Evolutionary conservation across 2,888 invertebrate species (phyloP).

Genomic region (Prosopocoilus inquinatus): DNA sequence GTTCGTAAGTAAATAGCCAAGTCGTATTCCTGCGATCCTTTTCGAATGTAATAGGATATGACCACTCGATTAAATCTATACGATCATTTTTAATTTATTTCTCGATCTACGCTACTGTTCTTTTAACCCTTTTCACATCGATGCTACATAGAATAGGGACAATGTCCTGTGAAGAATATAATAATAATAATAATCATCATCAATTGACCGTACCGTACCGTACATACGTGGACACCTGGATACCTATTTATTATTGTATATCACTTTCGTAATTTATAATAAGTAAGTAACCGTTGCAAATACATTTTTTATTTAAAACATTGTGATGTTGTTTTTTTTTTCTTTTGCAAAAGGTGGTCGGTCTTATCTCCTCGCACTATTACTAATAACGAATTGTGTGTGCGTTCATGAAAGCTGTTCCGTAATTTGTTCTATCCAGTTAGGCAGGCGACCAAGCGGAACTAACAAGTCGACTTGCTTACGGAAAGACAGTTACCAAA

Average conservation of each 20-base stretch:
- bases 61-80: conserved; percentile 31
- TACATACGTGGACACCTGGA: background rate
- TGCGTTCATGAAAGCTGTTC: conserved; percentile 33
- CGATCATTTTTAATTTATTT: conserved; percentile 3
- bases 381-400: conserved; percentile 29
- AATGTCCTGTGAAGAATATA: no score
- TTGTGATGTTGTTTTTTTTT: no score
- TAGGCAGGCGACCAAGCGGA: conserved; percentile 49
- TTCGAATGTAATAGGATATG: conserved; percentile 18
- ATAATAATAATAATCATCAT: background rate
- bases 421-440: conserved; percentile 51
- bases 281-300: no score
- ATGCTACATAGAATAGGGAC: background rate
- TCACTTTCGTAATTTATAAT: no score
- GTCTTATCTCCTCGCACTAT: conserved; percentile 27
- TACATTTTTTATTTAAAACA: no score
- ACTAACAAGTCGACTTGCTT: conserved; percentile 43
- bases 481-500: conserved; percentile 42
- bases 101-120: background rate
- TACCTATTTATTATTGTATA: no score
- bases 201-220: background rate
- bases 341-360: conserved; percentile 1
- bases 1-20: conserved; percentile 34
- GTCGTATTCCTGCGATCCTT: conserved; percentile 19
- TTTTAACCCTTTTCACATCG: background rate